Conservation (phyloP, 2,888 invertebrate species). For the Limenitis arthemis region DNA sequence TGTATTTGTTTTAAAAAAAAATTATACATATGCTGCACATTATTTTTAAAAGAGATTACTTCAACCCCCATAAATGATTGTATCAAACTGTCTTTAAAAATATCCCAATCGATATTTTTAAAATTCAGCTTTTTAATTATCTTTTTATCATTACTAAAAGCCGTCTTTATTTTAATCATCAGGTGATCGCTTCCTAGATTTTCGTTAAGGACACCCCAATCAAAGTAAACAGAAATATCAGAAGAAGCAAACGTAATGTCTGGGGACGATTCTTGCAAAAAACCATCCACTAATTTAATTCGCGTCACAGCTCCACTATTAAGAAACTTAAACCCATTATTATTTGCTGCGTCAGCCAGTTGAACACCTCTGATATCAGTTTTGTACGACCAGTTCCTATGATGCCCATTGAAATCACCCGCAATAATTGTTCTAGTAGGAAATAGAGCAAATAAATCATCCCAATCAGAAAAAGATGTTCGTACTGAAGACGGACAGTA, state of each 20-base stretch:
- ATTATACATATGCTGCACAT: slow-evolving; percentile 7
- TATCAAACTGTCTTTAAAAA: background rate
- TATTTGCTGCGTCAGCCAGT: slow-evolving; percentile 10
- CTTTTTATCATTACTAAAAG: background rate
- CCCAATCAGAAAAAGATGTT: slow-evolving; percentile 3
- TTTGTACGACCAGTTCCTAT: slow-evolving; percentile 13
- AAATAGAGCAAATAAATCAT: background rate
- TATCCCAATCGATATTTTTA: slow-evolving; percentile 12
- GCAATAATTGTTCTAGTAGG: background rate
- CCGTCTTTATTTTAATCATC: slow-evolving; percentile 10
- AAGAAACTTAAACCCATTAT: slow-evolving; percentile 11
- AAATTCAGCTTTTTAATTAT: slow-evolving; percentile 5
- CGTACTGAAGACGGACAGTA: slow-evolving; percentile 15
- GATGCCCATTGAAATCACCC: too few relatives aligned
- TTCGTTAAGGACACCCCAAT: slow-evolving; percentile 17
- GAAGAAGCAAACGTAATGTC: slow-evolving; percentile 15
- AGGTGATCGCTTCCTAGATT: slow-evolving; percentile 15
- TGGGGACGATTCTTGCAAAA: slow-evolving; percentile 12
- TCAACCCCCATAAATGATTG: background rate
- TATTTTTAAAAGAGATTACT: background rate
- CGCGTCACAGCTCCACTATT: slow-evolving; percentile 16
- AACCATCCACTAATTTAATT: slow-evolving; percentile 9
- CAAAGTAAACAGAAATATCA: slow-evolving; percentile 13
- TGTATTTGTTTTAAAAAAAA: slow-evolving; percentile 1
- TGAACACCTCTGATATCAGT: slow-evolving; percentile 15